These are phyloP conservation scores for Schizaphis graminum DNA, from an alignment of 2,888 invertebrate genomes.

Conservation along the genomic window DNA sequence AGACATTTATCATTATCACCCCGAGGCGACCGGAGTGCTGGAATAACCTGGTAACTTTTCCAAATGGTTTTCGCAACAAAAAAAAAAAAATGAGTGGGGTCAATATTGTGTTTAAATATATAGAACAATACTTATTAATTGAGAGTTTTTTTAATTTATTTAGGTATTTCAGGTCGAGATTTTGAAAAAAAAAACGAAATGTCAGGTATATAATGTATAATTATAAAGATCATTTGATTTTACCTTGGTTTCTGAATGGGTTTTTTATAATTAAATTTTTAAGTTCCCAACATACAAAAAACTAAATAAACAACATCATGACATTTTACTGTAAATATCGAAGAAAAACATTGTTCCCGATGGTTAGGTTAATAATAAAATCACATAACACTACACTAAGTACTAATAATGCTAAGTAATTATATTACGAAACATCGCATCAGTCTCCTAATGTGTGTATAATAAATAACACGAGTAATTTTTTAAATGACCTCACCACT, in stretches of 20 bases:
- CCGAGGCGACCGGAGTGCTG: background rate
- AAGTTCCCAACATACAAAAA: background rate
- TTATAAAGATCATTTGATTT: background rate
- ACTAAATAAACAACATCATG: slow-evolving; percentile 7
- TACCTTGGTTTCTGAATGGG: slow-evolving; percentile 11
- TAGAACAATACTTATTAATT: background rate
- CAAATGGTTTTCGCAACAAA: background rate
- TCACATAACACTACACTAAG: slow-evolving; percentile 15
- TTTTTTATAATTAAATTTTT: slow-evolving; percentile 13
- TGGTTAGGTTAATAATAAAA: no score
- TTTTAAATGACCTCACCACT: slow-evolving; percentile 39
- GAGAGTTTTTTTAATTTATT: background rate
- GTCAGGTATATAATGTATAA: background rate
- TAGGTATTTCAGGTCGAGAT: background rate
- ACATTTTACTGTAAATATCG: slow-evolving; percentile 17
- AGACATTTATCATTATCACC: background rate
- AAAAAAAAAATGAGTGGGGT: background rate
- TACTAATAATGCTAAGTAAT: background rate
- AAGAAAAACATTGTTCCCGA: slow-evolving; percentile 36
- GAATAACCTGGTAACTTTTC: background rate
- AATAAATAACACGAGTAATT: slow-evolving; percentile 35
- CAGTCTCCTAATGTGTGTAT: slow-evolving; percentile 17
- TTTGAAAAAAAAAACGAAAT: background rate
- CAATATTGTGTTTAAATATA: background rate
- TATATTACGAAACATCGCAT: slow-evolving; percentile 32